Conservation (phyloP, 2,113 vertebrate species). For the Hiodon alosoides region DNA sequence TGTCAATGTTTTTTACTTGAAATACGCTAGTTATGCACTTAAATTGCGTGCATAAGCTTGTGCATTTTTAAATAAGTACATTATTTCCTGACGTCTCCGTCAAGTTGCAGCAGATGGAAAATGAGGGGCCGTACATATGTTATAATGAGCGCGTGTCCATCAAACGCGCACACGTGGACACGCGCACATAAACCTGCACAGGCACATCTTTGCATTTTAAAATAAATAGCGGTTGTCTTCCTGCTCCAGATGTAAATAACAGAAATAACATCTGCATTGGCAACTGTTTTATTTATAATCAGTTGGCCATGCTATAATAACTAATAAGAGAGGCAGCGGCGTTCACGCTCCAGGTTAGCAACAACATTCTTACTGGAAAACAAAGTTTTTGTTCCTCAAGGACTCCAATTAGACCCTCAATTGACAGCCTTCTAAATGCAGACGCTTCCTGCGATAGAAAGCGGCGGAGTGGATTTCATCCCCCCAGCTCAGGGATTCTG, state of each 20-base stretch:
- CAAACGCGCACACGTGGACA: conserved; percentile 28
- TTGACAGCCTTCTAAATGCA: conserved; percentile 40
- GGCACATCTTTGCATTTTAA: not conserved
- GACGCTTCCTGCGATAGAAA: conserved; percentile 23
- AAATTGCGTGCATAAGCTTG: no score
- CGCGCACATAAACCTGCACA: not conserved
- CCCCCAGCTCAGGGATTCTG: conserved; percentile 38
- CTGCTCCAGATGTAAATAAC: not conserved
- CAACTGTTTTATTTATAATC: not conserved
- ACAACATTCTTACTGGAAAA: conserved; percentile 59
- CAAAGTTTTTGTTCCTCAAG: conserved; percentile 49
- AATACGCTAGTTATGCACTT: no score
- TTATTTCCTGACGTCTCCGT: no score
- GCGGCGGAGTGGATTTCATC: conserved; percentile 13
- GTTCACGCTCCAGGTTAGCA: conserved; percentile 29
- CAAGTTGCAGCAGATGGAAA: no score
- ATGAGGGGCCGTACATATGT: no score
- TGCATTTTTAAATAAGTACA: no score
- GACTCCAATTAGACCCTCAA: conserved; percentile 50
- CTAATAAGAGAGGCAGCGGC: conserved; percentile 2
- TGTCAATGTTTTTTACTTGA: no score
- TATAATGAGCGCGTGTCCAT: no score
- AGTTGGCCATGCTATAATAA: not conserved
- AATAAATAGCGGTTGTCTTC: not conserved
- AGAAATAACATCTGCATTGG: not conserved